Conservation (phyloP, 2,113 vertebrate genomes). For the Orcinus orca region DNA sequence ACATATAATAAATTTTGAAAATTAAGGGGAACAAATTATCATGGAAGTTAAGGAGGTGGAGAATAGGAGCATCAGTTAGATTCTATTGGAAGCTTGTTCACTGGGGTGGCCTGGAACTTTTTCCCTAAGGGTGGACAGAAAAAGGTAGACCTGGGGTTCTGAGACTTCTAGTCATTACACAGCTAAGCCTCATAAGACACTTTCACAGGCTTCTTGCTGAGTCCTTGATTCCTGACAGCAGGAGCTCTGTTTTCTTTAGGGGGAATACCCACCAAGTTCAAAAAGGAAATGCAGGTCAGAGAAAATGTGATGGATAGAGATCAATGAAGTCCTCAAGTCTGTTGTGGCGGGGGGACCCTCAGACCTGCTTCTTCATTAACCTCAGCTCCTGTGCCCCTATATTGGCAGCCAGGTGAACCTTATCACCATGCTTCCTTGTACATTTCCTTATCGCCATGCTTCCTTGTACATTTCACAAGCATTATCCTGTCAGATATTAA, state of each 20-base stretch:
- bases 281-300: conserved; percentile 34
- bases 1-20: background rate
- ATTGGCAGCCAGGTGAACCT: background rate
- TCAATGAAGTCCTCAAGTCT: background rate
- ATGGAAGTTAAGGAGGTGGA: background rate
- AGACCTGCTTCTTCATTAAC: background rate
- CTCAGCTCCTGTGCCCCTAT: background rate
- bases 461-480: background rate
- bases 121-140: background rate
- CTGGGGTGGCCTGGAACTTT: background rate
- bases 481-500: background rate
- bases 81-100: background rate
- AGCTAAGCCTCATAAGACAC: background rate
- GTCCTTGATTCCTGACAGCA: background rate
- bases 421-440: background rate
- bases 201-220: background rate
- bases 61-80: background rate
- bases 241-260: background rate
- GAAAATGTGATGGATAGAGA: background rate
- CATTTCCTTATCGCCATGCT: background rate
- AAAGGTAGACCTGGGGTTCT: background rate
- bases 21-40: background rate
- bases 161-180: background rate
- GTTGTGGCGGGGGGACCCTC: background rate
- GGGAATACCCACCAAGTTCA: background rate